Conservation (phyloP, 2,113 vertebrate species). For the Scomber japonicus region DNA sequence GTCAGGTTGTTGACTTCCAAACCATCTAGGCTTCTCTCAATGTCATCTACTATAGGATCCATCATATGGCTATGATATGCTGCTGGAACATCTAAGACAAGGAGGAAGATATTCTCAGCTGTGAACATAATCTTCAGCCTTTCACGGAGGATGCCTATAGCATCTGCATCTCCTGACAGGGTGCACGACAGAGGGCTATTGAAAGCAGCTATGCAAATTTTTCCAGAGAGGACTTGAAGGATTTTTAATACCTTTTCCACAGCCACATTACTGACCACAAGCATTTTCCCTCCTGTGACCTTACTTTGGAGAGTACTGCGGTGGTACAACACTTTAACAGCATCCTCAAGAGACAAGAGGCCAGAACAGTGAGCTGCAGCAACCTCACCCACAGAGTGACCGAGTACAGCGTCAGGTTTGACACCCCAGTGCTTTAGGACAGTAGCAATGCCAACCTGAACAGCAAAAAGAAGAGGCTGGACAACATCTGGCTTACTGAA, state of each 20-base stretch:
- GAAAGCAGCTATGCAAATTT: constrained; percentile 86
- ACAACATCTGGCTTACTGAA: constrained; percentile 80
- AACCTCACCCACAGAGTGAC: constrained; percentile 90
- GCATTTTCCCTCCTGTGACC: constrained; percentile 87
- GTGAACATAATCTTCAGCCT: constrained; percentile 76
- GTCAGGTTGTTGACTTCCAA: constrained; percentile 73
- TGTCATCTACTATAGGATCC: constrained; percentile 84
- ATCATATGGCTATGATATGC: constrained; percentile 91
- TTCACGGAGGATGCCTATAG: constrained; percentile 77
- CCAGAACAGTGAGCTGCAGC: constrained; percentile 91
- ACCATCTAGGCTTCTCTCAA: constrained; percentile 74
- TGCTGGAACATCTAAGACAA: constrained; percentile 82
- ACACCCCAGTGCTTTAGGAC: constrained; percentile 90
- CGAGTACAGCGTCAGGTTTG: constrained; percentile 84
- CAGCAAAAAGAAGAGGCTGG: constrained; percentile 89
- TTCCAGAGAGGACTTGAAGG: constrained; percentile 76
- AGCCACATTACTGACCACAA: constrained; percentile 88
- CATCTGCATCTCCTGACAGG: constrained; percentile 85
- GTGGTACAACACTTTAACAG: constrained; percentile 87
- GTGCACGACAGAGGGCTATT: constrained; percentile 91
- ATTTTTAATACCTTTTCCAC: constrained; percentile 79
- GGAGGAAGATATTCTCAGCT: constrained; percentile 85
- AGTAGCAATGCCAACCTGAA: constrained; percentile 87
- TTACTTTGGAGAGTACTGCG: constrained; percentile 88
- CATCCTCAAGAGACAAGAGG: constrained; percentile 88